Percentiles rank a stretch among this genome's conserved stretches.
Evolutionary conservation across 1,140 invertebrate species (phyloP).

Genomic region (Pteromalus puparum): DNA sequence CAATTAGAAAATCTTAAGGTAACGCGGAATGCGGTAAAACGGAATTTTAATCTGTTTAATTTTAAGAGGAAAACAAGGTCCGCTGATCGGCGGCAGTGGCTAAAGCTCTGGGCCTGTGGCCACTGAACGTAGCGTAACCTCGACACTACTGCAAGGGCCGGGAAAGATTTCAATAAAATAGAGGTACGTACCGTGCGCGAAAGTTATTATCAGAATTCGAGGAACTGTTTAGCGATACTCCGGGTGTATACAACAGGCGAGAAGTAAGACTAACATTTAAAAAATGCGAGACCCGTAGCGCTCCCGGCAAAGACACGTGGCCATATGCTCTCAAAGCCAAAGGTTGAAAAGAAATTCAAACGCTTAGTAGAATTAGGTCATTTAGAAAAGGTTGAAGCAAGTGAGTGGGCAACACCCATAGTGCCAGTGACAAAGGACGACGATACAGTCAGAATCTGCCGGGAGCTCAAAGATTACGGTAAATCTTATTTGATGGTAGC

Average conservation of each 20-base stretch:
- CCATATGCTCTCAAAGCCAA: no score
- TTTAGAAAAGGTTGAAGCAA: no score
- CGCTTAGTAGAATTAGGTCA: no score
- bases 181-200: background rate
- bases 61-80: background rate
- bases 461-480: no score
- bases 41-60: background rate
- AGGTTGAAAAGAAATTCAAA: no score
- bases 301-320: no score
- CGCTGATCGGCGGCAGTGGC: constrained; percentile 1
- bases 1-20: background rate
- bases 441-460: no score
- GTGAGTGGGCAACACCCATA: no score
- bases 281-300: background rate
- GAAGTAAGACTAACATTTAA: background rate
- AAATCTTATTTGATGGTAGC: no score
- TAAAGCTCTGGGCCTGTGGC: background rate
- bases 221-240: background rate
- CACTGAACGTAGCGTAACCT: background rate
- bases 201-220: background rate
- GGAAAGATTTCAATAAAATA: constrained; percentile 1
- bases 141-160: background rate
- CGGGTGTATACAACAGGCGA: background rate
- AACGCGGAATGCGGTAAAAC: background rate
- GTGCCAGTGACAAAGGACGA: no score